phyloP scores from a whole-genome alignment of 2,888 invertebrate species.

The Drosophila ezoana region DNA sequence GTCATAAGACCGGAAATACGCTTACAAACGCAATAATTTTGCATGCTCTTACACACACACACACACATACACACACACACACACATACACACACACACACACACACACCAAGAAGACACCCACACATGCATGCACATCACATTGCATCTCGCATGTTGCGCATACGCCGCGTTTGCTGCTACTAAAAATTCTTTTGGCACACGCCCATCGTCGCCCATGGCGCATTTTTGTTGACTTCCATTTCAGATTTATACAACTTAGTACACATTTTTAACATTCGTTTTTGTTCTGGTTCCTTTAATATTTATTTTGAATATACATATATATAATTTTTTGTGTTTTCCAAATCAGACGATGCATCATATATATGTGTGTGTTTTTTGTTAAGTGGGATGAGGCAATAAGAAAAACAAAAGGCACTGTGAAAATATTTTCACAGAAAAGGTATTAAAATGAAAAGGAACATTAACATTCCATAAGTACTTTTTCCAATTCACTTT shows the following conservation, averaged over 20 bases:
- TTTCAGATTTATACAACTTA: constrained; percentile 47
- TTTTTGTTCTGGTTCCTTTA: constrained; percentile 30
- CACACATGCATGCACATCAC: constrained; percentile 1
- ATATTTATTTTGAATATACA: constrained; percentile 40
- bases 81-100: neutral
- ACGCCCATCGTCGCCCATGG: constrained; percentile 35
- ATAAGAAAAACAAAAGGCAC: constrained; percentile 23
- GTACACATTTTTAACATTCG: constrained; percentile 44
- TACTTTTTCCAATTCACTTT: no score
- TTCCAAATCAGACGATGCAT: constrained; percentile 29
- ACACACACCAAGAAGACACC: neutral
- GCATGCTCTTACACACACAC: constrained; percentile 30
- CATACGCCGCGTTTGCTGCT: constrained; percentile 62
- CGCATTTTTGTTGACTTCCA: constrained; percentile 43
- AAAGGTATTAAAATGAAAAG: no score
- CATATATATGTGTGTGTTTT: constrained; percentile 35
- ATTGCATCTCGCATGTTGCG: constrained; percentile 57
- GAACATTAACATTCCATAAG: no score
- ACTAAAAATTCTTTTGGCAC: constrained; percentile 57
- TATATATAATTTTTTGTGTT: constrained; percentile 18
- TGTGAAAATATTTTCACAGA: neutral
- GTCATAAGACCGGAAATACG: constrained; percentile 64
- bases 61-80: constrained; percentile 1
- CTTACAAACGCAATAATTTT: constrained; percentile 67
- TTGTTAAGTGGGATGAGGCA: neutral